phyloP scores from a whole-genome alignment of 2,888 invertebrate species.

The Scaptomyza parva region DNA sequence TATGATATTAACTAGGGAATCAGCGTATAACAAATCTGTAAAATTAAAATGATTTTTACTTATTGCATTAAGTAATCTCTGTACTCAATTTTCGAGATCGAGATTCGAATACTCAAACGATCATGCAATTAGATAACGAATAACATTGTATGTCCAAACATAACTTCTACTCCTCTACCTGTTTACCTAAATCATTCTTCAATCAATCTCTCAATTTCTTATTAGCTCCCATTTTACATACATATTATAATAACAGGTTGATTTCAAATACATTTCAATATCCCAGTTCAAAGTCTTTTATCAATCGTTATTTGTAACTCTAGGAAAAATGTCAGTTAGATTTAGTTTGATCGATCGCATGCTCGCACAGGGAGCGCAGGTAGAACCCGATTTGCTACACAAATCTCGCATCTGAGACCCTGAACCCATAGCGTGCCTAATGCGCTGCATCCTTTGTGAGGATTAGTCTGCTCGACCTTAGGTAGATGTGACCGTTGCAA shows the following conservation, averaged over 20 bases:
- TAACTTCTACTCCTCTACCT: background rate
- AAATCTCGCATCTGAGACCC: slow-evolving; percentile 10
- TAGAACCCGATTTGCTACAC: slow-evolving; percentile 10
- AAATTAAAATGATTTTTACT: too few relatives aligned
- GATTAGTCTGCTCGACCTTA: slow-evolving; percentile 50
- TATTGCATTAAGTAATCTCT: too few relatives aligned
- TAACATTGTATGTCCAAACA: too few relatives aligned
- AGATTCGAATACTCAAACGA: too few relatives aligned
- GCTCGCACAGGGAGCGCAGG: slow-evolving; percentile 22
- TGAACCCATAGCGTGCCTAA: slow-evolving; percentile 55
- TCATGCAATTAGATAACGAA: too few relatives aligned
- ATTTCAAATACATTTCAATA: slow-evolving; percentile 30
- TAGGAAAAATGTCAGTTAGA: slow-evolving; percentile 24
- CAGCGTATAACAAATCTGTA: too few relatives aligned
- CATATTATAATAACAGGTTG: slow-evolving; percentile 47
- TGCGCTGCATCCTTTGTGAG: slow-evolving; percentile 65
- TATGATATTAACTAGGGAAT: background rate
- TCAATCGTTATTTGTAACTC: slow-evolving; percentile 13
- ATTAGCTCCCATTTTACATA: slow-evolving; percentile 39
- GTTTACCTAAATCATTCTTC: slow-evolving; percentile 10
- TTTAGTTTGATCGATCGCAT: slow-evolving; percentile 60
- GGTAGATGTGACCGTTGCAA: slow-evolving; percentile 40
- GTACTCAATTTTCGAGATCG: too few relatives aligned
- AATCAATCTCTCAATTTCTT: slow-evolving; percentile 45
- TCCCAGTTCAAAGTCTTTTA: background rate